Base-by-base conservation (phyloP, 1,140 invertebrate species). In the Caerostris darwini region DNA sequence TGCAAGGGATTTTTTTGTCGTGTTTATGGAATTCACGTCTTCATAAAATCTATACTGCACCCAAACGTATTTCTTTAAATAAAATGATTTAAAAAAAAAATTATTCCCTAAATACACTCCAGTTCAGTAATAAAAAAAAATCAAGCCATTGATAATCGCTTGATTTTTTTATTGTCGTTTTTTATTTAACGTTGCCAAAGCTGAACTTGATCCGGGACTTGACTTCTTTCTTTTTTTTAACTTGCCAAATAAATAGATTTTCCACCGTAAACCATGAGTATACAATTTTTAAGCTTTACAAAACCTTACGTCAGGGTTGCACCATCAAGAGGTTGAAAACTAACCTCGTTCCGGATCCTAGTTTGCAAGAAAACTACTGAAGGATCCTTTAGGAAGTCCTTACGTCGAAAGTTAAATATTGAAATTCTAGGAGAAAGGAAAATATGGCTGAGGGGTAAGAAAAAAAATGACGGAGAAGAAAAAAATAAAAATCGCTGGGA, bases 361-460 rank as follows among this genome's bases (percentile, higher is more conserved):
- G 71, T 50, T 50, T 50, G 71, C 3, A 34, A 50, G 34, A 10
- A 50, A 7, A 53, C 34, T 34, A 34, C 8, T 50, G 34, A 53
- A 77, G 50, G 71, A 77, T 12, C 34, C 71, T 50, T 5, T 12
- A 58, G 50, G 87, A 89, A 90, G 89, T 90, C 8, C 67, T 59
- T 81, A 69, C 34, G 89, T 90, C 89, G 81, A 90, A 90, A 90
- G 89, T 90, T 90, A 90, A 90, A 90, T 90, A 90, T 90, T 90
- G 89, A 10, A 81, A 81, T 69, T 54, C 50, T 19, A 34, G 34
- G 69, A 59, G 53, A 17, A 90, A 89, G 53, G 53, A 50, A 50
- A 89, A 90, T 2, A 34, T 3, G 19, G 12, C 8, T 3, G 10
- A 0, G 12, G 50, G 50, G n/a, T n/a, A n/a, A 77, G 50, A 3